Percentiles rank a stretch among this genome's conserved stretches.
These are phyloP conservation scores for Onychostruthus taczanowskii DNA, from an alignment of 2,113 vertebrate genomes.

Conservation along the genomic window DNA sequence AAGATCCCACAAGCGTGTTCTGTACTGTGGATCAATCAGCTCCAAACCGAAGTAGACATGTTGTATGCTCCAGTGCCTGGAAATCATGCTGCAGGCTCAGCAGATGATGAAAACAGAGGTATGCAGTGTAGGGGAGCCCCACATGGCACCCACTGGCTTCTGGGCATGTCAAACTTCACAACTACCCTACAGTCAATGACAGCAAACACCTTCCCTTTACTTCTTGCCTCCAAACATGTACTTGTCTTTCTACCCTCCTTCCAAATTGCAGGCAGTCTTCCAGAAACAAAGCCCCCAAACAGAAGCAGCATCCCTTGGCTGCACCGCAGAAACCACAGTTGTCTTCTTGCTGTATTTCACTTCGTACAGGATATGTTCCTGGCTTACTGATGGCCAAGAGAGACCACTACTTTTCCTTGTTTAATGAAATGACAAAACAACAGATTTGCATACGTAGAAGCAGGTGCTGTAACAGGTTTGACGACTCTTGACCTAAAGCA, in stretches of 20 bases:
- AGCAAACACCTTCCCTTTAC: conserved; percentile 80
- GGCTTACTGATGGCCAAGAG: conserved; percentile 81
- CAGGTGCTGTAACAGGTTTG: conserved; percentile 97
- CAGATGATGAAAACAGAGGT: conserved; percentile 90
- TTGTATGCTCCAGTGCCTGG: conserved; percentile 84
- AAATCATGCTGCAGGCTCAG: conserved; percentile 85
- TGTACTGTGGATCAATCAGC: conserved; percentile 86
- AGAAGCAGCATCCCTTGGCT: conserved; percentile 72
- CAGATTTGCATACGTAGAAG: conserved; percentile 91
- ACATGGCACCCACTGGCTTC: conserved; percentile 80
- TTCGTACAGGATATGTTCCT: conserved; percentile 79
- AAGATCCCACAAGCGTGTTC: conserved; percentile 82
- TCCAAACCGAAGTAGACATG: conserved; percentile 85
- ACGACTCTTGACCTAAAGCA: conserved; percentile 85
- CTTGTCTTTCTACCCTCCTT: conserved; percentile 68
- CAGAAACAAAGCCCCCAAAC: conserved; percentile 78
- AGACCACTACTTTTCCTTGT: conserved; percentile 77
- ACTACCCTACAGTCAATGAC: conserved; percentile 79
- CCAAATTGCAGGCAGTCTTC: conserved; percentile 73
- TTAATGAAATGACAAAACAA: conserved; percentile 95
- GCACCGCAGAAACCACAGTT: conserved; percentile 69
- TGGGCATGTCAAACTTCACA: conserved; percentile 84
- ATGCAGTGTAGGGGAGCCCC: conserved; percentile 78
- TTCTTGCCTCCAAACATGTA: conserved; percentile 73
- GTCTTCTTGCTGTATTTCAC: conserved; percentile 71